Evolutionary conservation across 2,888 invertebrate genomes (phyloP).

Genomic region (Eristalis arbustorum): DNA sequence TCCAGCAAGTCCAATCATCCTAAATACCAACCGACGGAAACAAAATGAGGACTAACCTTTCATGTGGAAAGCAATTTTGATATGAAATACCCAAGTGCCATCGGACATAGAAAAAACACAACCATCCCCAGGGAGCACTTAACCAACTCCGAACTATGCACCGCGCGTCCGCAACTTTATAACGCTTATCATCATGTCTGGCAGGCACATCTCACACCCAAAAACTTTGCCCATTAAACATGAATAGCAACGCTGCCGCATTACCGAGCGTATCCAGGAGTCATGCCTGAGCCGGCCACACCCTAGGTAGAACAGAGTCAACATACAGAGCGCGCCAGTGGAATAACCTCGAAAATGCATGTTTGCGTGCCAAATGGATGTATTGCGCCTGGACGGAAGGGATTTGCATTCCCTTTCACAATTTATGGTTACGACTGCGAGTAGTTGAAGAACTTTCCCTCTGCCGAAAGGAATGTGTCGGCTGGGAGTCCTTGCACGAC

Average conservation of each 20-base stretch:
- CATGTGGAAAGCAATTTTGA: neutral
- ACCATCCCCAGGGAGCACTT: neutral
- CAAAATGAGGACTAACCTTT: neutral
- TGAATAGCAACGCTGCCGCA: slow-evolving; percentile 13
- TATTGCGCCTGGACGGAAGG: slow-evolving; percentile 34
- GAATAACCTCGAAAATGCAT: slow-evolving; percentile 41
- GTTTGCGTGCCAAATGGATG: slow-evolving; percentile 57
- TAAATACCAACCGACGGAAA: neutral
- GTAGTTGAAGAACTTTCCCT: slow-evolving; percentile 31
- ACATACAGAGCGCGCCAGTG: slow-evolving; percentile 24
- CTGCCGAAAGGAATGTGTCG: neutral
- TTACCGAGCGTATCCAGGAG: slow-evolving; percentile 14
- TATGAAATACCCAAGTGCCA: neutral
- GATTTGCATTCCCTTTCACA: slow-evolving; percentile 57
- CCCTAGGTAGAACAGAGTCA: slow-evolving; percentile 43
- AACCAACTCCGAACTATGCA: neutral
- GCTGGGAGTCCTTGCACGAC: neutral
- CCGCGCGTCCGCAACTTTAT: neutral
- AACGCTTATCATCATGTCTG: neutral
- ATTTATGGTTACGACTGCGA: slow-evolving; percentile 45
- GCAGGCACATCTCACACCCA: neutral
- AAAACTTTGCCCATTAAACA: neutral
- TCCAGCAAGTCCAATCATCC: neutral
- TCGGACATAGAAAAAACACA: neutral
- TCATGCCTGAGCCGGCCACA: slow-evolving; percentile 23